A percentile compares a stretch with the other conserved stretches of the same genome.
These are phyloP conservation scores for Colius striatus DNA, from an alignment of 2,113 vertebrate genomes.

Conservation along the genomic window DNA sequence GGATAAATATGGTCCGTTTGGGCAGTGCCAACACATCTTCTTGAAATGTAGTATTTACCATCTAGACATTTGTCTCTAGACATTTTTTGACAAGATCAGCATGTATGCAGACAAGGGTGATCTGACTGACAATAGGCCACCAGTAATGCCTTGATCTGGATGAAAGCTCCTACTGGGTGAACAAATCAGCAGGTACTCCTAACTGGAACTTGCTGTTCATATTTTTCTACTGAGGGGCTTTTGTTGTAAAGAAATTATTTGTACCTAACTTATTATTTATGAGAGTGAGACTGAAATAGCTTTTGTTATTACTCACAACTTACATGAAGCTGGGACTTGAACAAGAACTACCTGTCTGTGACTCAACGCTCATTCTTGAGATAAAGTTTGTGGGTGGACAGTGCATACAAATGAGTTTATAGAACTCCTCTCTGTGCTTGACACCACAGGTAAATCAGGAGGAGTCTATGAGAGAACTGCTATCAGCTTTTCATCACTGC, in stretches of 20 bases:
- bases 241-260: not conserved
- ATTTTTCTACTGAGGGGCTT: not conserved
- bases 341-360: conserved; percentile 67
- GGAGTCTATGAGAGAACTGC: not conserved
- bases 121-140: not conserved
- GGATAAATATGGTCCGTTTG: not conserved
- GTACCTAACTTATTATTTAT: not conserved
- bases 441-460: not conserved
- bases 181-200: not conserved
- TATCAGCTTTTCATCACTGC: conserved; percentile 17
- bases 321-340: not conserved
- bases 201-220: not conserved
- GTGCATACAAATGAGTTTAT: conserved; percentile 50
- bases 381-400: conserved; percentile 67
- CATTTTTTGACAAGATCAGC: not conserved
- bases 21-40: not conserved
- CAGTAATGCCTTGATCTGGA: not conserved
- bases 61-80: not conserved
- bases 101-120: not conserved
- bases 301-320: conserved; percentile 21
- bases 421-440: not conserved
- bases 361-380: conserved; percentile 45
- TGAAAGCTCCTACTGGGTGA: not conserved
- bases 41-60: not conserved
- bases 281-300: not conserved